A percentile compares a stretch with the other conserved stretches of the same genome.
These are phyloP conservation scores for Apteryx owenii DNA, from an alignment of 2,113 vertebrate genomes.

Conservation along the genomic window DNA sequence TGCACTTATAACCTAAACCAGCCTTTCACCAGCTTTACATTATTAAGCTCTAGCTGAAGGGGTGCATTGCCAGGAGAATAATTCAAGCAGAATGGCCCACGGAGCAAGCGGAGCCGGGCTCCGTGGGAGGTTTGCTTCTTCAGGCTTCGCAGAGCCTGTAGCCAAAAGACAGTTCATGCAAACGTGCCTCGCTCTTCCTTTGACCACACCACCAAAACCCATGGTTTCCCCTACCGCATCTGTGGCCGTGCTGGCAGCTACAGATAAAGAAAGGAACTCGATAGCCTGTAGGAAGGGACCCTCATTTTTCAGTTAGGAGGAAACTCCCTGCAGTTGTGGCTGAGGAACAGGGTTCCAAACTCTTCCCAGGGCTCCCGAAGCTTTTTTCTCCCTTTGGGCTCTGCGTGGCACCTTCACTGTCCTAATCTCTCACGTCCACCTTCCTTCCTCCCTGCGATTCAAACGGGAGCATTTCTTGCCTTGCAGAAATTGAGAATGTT, in stretches of 20 bases:
- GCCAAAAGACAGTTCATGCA: neutral
- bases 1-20: slow-evolving; percentile 14
- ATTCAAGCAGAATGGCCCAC: neutral
- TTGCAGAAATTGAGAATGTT: neutral
- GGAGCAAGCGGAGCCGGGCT: neutral
- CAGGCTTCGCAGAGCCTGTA: slow-evolving; percentile 3
- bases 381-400: neutral
- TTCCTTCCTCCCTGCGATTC: neutral
- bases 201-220: slow-evolving; percentile 52
- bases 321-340: slow-evolving; percentile 42
- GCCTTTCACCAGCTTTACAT: slow-evolving; percentile 14
- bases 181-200: neutral
- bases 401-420: neutral
- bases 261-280: slow-evolving; percentile 43
- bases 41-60: neutral
- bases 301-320: slow-evolving; percentile 39
- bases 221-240: slow-evolving; percentile 53
- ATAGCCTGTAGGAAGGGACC: neutral
- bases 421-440: neutral
- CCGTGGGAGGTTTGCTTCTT: slow-evolving; percentile 33
- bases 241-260: slow-evolving; percentile 54
- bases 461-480: neutral
- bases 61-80: slow-evolving; percentile 7
- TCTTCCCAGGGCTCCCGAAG: neutral
- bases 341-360: neutral